Conservation (phyloP, 2,113 vertebrate species). For the Pycnonotus jocosus region DNA sequence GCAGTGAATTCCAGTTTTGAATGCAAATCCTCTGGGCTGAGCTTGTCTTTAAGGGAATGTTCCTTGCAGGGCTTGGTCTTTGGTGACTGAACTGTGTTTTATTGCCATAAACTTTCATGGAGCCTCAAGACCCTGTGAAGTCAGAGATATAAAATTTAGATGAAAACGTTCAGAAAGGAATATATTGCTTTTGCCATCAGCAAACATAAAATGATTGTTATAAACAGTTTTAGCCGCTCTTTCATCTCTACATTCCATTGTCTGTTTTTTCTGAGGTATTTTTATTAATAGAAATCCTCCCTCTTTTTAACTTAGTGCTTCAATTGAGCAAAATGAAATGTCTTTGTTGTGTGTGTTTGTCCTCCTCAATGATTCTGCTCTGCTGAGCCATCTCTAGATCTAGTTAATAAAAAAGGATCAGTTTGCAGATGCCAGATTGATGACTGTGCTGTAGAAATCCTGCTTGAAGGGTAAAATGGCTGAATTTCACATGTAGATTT, state of each 20-base stretch:
- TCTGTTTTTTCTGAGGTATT: background rate
- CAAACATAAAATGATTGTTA: background rate
- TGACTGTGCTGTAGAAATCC: background rate
- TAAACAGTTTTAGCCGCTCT: background rate
- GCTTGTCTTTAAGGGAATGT: background rate
- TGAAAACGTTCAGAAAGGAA: background rate
- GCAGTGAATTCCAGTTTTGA: background rate
- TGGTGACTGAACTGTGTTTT: background rate
- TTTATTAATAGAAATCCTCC: background rate
- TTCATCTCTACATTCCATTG: background rate
- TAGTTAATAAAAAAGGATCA: background rate
- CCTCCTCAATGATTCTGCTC: background rate
- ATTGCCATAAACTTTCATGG: background rate
- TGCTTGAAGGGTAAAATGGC: background rate
- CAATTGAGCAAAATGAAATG: background rate
- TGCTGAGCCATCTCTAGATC: background rate
- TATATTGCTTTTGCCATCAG: background rate
- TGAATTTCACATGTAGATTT: background rate
- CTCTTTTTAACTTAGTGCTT: background rate
- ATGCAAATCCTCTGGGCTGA: background rate
- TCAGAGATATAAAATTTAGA: background rate
- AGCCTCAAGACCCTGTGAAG: background rate
- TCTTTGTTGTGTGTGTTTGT: background rate
- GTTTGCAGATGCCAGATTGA: background rate
- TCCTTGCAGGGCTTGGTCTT: background rate